Percentiles rank a stretch among this genome's conserved stretches.
Evolutionary conservation across 2,888 invertebrate genomes (phyloP).

Genomic region (Dicyrtoma fusca): DNA sequence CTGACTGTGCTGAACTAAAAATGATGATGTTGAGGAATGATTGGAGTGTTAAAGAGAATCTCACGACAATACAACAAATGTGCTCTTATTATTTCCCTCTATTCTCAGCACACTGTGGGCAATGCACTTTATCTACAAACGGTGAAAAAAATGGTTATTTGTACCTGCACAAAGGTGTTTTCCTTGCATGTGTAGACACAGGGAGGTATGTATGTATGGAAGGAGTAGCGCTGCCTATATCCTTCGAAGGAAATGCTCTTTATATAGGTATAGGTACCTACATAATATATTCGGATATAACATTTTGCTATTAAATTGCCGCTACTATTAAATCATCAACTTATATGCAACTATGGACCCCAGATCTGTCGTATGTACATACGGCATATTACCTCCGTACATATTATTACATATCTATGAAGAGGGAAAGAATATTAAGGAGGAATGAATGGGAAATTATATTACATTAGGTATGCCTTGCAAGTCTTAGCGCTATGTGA

Average conservation of each 20-base stretch:
- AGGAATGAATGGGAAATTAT: not conserved
- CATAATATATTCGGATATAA: no score
- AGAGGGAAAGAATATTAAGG: not conserved
- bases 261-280: no score
- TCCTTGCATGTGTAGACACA: not conserved
- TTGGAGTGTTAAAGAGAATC: constrained; percentile 6
- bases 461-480: constrained; percentile 2
- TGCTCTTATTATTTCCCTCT: constrained; percentile 18
- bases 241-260: no score
- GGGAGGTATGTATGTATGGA: not conserved
- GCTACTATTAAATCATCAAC: no score
- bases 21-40: not conserved
- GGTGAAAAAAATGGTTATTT: no score
- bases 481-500: no score
- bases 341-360: no score
- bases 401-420: not conserved
- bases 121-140: constrained; percentile 18
- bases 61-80: constrained; percentile 16
- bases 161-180: no score
- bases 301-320: no score
- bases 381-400: not conserved
- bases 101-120: constrained; percentile 12
- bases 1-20: no score
- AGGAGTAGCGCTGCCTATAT: not conserved
- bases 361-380: no score